These are phyloP conservation scores for Oplegnathus fasciatus DNA, from an alignment of 2,113 vertebrate genomes.

Conservation along the genomic window DNA sequence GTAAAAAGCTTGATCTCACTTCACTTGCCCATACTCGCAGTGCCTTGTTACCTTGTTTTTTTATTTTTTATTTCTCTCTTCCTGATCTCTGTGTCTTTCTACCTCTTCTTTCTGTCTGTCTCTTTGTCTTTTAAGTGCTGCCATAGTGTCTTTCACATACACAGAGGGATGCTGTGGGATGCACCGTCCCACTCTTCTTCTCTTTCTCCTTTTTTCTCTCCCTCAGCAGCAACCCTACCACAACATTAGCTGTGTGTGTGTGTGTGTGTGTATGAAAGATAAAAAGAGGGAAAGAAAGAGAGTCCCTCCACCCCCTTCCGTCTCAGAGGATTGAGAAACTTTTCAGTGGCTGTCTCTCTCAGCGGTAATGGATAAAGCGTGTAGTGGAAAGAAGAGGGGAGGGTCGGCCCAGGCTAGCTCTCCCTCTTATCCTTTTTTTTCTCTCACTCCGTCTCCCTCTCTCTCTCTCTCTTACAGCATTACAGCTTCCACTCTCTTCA, in stretches of 20 bases:
- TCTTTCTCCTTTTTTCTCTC: background rate
- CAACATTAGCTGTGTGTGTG: constrained; percentile 27
- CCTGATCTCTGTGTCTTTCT: background rate
- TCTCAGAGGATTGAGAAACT: constrained; percentile 73
- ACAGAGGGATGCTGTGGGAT: constrained; percentile 7
- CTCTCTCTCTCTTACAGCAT: constrained; percentile 10
- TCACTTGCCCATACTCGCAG: background rate
- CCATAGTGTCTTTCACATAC: background rate
- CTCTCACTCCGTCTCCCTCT: constrained; percentile 9
- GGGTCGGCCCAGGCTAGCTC: constrained; percentile 37
- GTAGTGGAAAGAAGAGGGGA: constrained; percentile 52
- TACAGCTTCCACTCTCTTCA: constrained; percentile 22
- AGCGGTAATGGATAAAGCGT: constrained; percentile 78
- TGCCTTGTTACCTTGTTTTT: constrained; percentile 2
- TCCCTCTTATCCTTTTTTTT: constrained; percentile 28
- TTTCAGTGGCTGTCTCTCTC: constrained; percentile 65
- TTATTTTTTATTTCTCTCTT: background rate
- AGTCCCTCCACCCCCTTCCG: constrained; percentile 29
- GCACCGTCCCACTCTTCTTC: background rate
- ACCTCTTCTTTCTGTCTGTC: background rate
- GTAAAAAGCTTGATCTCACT: constrained; percentile 33
- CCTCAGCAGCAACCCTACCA: background rate
- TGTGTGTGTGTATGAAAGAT: constrained; percentile 28
- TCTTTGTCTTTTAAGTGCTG: constrained; percentile 24
- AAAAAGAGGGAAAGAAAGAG: constrained; percentile 31